Evolutionary conservation across 1,140 invertebrate genomes (phyloP).

Genomic region (silkworm (Bombyx mori)): DNA sequence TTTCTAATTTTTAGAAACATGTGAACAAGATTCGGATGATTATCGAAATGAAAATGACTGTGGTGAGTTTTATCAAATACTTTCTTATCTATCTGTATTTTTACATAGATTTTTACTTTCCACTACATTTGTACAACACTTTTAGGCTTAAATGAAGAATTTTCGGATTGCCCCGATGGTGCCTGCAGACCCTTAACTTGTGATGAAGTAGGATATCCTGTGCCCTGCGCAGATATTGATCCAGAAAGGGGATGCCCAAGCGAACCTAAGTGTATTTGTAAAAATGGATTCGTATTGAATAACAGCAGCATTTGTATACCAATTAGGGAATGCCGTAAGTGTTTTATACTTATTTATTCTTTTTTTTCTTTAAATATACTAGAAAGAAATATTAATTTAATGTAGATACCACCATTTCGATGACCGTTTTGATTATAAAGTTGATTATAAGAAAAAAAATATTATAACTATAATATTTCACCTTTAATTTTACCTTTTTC

Average conservation of each 20-base stretch:
- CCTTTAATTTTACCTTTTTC: too few relatives aligned
- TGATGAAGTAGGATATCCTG: slow-evolving; percentile 4
- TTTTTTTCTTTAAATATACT: neutral
- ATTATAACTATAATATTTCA: neutral
- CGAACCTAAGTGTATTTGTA: slow-evolving; percentile 26
- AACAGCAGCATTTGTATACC: slow-evolving; percentile 22
- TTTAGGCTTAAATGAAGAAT: slow-evolving; percentile 2
- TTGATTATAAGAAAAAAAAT: neutral
- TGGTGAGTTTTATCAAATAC: too few relatives aligned
- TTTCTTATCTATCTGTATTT: too few relatives aligned
- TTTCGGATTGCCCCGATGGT: neutral
- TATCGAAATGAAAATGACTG: too few relatives aligned
- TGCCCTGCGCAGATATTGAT: slow-evolving; percentile 1
- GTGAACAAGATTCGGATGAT: too few relatives aligned
- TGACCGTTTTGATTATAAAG: neutral
- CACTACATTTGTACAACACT: neutral
- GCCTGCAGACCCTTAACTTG: neutral
- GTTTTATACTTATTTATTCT: neutral
- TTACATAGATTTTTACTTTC: too few relatives aligned
- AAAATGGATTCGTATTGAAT: slow-evolving; percentile 18
- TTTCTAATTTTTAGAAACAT: too few relatives aligned
- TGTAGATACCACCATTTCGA: too few relatives aligned
- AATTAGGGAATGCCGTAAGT: slow-evolving; percentile 22
- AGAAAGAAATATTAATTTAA: neutral
- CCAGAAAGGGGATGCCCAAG: neutral